Base-by-base conservation (phyloP, 2,888 invertebrate genomes). In the Drosophila yooni region DNA sequence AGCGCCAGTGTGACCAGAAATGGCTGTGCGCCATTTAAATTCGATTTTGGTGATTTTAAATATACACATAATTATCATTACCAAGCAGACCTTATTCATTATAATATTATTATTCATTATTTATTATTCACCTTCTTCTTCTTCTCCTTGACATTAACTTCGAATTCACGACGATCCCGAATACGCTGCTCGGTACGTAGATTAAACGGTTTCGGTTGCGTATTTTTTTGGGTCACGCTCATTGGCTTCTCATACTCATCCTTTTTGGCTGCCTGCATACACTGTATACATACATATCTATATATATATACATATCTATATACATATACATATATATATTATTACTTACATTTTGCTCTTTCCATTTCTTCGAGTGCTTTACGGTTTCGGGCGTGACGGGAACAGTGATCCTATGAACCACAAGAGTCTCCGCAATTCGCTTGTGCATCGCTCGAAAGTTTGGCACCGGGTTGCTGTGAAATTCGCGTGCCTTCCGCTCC, bases 381-480 rank as follows among this genome's bases (percentile, higher is more conserved):
- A 93, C 18, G 2, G 91, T 92, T 25, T 83, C 52, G 2, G 93
- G 93, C 0, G 93, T 93, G 13, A 79, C 34, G 0, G 93, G 83
- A 6, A 80, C 40, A 2, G 93, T 93, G 1, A 91, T 54, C 6
- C 34, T 72, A 62, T 92, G 92, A 0, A 68, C 56, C 0, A 83
- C 61, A 13, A 65, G 62, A 11, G 75, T 65, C 1, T 78, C 74
- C 0, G 71, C 66, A 29, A 84, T 21, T 11, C 76, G 75, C 38
- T 84, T 79, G 46, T 89, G 82, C 8, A 76, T 29, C 0, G 69
- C 66, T 10, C 67, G 81, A 21, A 92, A 92, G 40, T 92, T 92
- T 0, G 93, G 93, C 25, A 82, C 89, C 5, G 93, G 93, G 0
- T 90, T 85, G 52, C 93, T 92, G 29, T 88, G 92, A 71, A 93